Percentiles rank a stretch among this genome's conserved stretches.
phyloP scores from a whole-genome alignment of 2,113 vertebrate species.

The Mirounga angustirostris region DNA sequence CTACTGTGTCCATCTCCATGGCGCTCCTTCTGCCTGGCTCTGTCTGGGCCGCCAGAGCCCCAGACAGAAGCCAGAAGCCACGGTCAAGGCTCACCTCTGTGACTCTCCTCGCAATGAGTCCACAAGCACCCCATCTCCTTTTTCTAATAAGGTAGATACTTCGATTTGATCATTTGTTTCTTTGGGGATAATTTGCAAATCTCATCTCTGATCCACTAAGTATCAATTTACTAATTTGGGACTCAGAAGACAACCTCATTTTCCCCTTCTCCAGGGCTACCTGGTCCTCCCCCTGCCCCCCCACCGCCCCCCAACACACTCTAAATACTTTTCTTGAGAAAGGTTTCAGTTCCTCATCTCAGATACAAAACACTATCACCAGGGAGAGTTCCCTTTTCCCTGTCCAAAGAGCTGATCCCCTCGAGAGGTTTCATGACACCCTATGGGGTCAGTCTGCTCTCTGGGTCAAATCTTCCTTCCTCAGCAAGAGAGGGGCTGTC shows the following conservation, averaged over 20 bases:
- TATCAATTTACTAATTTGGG: not conserved
- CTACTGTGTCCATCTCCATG: not conserved
- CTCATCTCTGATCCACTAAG: not conserved
- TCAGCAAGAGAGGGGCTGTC: not conserved
- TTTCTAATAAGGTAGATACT: not conserved
- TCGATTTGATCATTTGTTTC: not conserved
- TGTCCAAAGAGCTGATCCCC: not conserved
- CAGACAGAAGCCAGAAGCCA: not conserved
- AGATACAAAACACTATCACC: not conserved
- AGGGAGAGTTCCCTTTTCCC: not conserved
- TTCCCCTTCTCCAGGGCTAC: not conserved
- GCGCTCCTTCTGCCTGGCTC: not conserved
- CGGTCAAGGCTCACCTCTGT: not conserved
- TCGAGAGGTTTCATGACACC: not conserved
- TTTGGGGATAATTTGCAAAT: not conserved
- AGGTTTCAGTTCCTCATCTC: not conserved
- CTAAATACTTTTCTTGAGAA: not conserved
- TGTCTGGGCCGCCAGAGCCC: not conserved
- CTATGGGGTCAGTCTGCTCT: not conserved
- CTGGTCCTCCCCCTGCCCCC: rapidly evolving
- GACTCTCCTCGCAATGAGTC: not conserved
- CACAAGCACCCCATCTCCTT: not conserved
- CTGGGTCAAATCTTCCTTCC: not conserved
- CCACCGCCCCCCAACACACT: not conserved
- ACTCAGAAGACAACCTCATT: not conserved